Evolutionary conservation across 2,113 vertebrate genomes (phyloP).

Genomic region (Alosa alosa): DNA sequence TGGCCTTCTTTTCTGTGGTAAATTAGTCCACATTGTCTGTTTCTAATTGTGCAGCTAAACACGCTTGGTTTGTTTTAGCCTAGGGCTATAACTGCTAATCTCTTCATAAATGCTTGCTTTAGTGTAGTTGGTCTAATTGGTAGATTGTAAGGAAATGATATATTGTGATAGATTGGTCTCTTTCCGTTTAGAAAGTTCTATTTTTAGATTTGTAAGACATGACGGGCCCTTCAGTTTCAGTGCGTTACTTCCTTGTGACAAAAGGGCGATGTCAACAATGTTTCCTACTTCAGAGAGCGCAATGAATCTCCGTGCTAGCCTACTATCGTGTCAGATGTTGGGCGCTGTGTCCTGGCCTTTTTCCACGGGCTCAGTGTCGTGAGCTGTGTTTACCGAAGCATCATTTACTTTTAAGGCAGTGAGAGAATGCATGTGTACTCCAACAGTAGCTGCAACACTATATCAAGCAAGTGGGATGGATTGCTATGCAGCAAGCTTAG

Average conservation of each 20-base stretch:
- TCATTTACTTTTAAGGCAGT: slow-evolving; percentile 20
- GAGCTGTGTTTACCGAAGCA: slow-evolving; percentile 9
- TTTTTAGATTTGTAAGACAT: neutral
- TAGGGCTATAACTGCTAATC: neutral
- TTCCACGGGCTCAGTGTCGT: neutral
- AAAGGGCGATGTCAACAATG: neutral
- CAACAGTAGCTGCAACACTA: neutral
- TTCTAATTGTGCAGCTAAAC: neutral
- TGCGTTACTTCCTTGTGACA: slow-evolving; percentile 6
- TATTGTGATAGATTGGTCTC: neutral
- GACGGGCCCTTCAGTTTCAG: neutral
- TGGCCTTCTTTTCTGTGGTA: neutral
- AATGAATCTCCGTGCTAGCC: neutral
- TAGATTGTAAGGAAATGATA: neutral
- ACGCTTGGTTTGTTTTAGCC: no score
- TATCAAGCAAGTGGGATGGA: neutral
- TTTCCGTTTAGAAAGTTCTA: neutral
- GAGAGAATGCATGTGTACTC: neutral
- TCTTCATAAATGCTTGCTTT: neutral
- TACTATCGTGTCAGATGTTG: neutral
- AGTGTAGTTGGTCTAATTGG: neutral
- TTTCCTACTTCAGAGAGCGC: neutral
- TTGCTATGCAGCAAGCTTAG: neutral
- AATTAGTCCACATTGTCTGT: neutral
- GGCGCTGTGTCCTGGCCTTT: neutral